phyloP scores from a whole-genome alignment of 2,888 invertebrate species.

The Malacosoma neustria region DNA sequence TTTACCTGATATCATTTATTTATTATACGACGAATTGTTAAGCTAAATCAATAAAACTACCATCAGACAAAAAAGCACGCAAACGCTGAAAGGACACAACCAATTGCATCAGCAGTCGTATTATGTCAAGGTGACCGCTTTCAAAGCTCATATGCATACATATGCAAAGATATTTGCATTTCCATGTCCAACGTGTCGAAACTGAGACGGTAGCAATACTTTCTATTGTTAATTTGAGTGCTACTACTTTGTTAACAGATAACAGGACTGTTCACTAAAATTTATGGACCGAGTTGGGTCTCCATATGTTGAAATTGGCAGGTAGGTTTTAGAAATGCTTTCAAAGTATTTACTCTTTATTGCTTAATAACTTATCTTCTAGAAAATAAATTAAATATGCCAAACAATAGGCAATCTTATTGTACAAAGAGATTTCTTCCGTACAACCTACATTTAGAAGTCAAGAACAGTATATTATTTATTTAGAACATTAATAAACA shows the following conservation, averaged over 20 bases:
- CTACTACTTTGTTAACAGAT: not conserved
- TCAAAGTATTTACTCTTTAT: too few species aligned
- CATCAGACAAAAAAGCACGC: slow-evolving; percentile 27
- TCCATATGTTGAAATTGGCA: too few species aligned
- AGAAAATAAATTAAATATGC: too few species aligned
- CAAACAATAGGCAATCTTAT: too few species aligned
- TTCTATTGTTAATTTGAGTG: not conserved
- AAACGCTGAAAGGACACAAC: slow-evolving; percentile 21
- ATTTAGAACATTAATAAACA: too few species aligned
- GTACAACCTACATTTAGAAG: too few species aligned
- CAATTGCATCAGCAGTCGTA: slow-evolving; percentile 17
- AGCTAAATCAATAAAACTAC: slow-evolving; percentile 20
- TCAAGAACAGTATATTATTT: too few species aligned
- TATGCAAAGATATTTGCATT: slow-evolving; percentile 2
- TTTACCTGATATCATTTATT: too few species aligned
- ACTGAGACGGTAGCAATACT: slow-evolving; percentile 6
- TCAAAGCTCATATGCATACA: slow-evolving; percentile 19
- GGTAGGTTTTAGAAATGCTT: too few species aligned
- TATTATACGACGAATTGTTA: not conserved
- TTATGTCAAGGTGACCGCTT: slow-evolving; percentile 44
- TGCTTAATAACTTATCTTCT: too few species aligned
- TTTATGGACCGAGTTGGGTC: too few species aligned
- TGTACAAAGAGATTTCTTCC: too few species aligned
- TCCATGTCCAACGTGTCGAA: slow-evolving; percentile 7
- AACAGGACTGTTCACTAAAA: not conserved